Percentiles rank a stretch among this genome's conserved stretches.
Evolutionary conservation across 2,113 vertebrate genomes (phyloP).

Genomic region (Peromyscus leucopus): DNA sequence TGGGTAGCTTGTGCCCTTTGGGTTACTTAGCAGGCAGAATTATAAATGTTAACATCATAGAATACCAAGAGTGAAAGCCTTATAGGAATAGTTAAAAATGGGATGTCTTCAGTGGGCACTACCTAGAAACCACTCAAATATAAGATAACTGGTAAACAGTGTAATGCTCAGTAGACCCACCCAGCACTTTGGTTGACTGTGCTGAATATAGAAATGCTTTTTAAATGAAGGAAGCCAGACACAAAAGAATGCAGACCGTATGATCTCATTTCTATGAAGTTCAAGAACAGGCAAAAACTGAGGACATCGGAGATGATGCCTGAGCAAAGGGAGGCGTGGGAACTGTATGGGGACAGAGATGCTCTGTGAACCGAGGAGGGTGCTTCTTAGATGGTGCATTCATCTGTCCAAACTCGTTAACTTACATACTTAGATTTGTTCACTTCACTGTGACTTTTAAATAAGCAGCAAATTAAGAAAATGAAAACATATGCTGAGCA

Average conservation of each 20-base stretch:
- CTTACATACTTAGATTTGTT: not conserved
- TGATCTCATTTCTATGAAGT: not conserved
- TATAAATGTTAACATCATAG: not conserved
- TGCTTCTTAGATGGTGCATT: not conserved
- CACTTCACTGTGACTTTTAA: constrained; percentile 16
- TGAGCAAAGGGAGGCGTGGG: not conserved
- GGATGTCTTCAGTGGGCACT: not conserved
- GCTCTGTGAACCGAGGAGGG: not conserved
- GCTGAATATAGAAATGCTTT: not conserved
- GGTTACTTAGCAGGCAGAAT: not conserved
- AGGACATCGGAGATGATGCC: not conserved
- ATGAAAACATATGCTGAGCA: not conserved
- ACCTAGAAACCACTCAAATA: not conserved
- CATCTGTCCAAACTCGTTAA: not conserved
- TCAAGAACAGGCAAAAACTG: not conserved
- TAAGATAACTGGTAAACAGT: not conserved
- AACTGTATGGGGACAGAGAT: not conserved
- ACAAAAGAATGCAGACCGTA: not conserved
- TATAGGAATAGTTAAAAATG: constrained; percentile 9
- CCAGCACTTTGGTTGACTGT: not conserved
- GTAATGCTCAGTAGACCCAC: not conserved
- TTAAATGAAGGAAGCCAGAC: not conserved
- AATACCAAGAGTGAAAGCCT: not conserved
- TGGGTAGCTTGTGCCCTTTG: not conserved
- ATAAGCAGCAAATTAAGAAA: not conserved